Conservation (phyloP, 2,888 invertebrate genomes). For the Leptinotarsa haldemani region DNA sequence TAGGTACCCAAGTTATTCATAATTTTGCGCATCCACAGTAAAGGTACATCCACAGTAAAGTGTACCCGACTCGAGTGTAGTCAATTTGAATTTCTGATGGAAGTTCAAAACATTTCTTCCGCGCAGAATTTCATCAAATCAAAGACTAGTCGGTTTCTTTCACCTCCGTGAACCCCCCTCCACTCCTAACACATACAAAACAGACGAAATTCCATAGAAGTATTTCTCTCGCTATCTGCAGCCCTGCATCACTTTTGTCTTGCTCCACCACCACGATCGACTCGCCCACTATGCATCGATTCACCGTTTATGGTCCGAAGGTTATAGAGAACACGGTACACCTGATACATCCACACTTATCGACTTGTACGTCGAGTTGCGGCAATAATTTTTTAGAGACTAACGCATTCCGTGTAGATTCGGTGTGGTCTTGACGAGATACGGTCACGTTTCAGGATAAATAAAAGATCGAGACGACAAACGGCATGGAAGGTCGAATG, state of each 20-base stretch:
- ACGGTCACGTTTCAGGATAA: slow-evolving; percentile 17
- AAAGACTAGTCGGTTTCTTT: too few relatives aligned
- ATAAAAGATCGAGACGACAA: slow-evolving; percentile 1
- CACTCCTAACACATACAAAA: too few relatives aligned
- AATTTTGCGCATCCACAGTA: too few relatives aligned
- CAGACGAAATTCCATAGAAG: neutral
- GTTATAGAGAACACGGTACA: slow-evolving; percentile 15
- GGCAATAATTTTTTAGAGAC: slow-evolving; percentile 17
- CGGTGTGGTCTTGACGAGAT: slow-evolving; percentile 20
- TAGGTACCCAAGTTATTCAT: too few relatives aligned
- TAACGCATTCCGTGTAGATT: slow-evolving; percentile 19
- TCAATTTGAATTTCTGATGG: too few relatives aligned
- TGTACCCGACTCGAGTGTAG: too few relatives aligned
- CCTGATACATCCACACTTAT: slow-evolving; percentile 14
- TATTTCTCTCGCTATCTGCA: neutral
- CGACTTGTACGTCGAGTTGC: slow-evolving; percentile 11
- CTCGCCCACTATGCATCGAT: slow-evolving; percentile 8
- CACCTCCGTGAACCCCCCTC: too few relatives aligned
- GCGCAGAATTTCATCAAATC: too few relatives aligned
- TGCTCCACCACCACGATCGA: neutral
- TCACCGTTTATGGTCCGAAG: slow-evolving; percentile 11
- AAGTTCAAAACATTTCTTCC: too few relatives aligned
- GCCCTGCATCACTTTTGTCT: neutral
- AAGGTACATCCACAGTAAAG: too few relatives aligned
- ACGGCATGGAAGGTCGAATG: neutral